Base-by-base conservation (phyloP, 2,113 vertebrate genomes). In the Podarcis cretensis region DNA sequence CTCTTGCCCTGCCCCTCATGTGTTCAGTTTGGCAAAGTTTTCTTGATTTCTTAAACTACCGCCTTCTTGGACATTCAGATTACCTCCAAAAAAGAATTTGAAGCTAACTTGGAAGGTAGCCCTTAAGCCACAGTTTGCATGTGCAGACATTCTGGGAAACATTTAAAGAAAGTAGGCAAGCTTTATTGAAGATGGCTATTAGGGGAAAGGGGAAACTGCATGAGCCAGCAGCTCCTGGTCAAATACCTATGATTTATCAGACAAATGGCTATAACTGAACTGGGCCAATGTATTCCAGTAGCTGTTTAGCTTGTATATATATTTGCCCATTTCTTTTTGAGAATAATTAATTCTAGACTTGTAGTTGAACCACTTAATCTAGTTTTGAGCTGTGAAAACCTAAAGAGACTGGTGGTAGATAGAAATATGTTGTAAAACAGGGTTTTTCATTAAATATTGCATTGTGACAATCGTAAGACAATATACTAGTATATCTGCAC, bases 401-500 rank as follows among this genome's bases (percentile, higher is more conserved):
- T 43, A n/a, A 23, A 86, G 7, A 80, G 54, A 77, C 43, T 91
- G 65, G 43, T 85, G 85, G 82, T 83, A 90, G 84, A 83, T 40
- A 83, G 73, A 2, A 54, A 13, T 23, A 66, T 68, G 88, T 88
- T 93, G 78, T 75, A 5, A 85, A 85, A 59, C 0, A 0, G 48
- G 84, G 40, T 89, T 92, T 81, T 35, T 78, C 48, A 78, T 18
- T 32, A 78, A 84, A 27, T 90, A 40, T 75, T 13, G 76, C 57
- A 77, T 57, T 86, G 89, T 0, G 90, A 96, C 94, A 96, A 85
- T 96, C 94, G 75, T 91, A 69, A 94, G 82, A 78, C 90, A 89
- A 12, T 18, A 7, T 37, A 85, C 7, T 20, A 32, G 54, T 77
- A 30, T 8, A 14, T 23, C 74, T 77, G 40, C 18, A 71, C 16